Conservation (phyloP, 2,113 vertebrate genomes). For the Sceloporus tristichus region DNA sequence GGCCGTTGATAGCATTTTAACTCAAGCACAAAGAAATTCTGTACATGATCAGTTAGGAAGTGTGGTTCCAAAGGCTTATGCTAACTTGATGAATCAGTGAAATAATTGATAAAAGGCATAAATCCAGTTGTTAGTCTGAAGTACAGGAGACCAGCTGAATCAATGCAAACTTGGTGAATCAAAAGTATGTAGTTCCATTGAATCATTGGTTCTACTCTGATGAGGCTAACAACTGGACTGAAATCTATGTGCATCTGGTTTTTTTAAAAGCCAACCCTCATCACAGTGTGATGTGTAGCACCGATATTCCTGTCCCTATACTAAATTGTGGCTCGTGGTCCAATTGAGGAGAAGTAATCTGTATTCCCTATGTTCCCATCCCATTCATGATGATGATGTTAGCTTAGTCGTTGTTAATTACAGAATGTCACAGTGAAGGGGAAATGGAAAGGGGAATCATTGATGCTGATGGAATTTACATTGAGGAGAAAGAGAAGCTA, state of each 20-base stretch:
- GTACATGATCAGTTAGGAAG: background rate
- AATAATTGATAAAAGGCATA: background rate
- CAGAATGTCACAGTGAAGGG: background rate
- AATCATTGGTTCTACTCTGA: background rate
- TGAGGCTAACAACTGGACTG: too few relatives aligned
- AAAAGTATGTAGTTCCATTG: background rate
- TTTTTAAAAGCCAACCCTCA: background rate
- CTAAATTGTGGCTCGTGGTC: too few relatives aligned
- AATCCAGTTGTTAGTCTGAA: background rate
- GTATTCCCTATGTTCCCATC: background rate
- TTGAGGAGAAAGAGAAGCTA: too few relatives aligned
- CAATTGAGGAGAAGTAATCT: too few relatives aligned
- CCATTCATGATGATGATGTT: background rate
- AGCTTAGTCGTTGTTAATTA: background rate
- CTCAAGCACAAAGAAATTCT: background rate
- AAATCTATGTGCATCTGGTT: background rate
- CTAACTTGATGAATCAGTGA: background rate
- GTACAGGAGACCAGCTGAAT: background rate
- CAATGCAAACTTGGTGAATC: background rate
- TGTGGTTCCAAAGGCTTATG: background rate
- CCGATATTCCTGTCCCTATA: background rate
- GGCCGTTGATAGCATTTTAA: background rate
- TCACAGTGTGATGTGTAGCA: background rate
- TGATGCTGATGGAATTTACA: too few relatives aligned
- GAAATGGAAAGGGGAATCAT: too few relatives aligned